phyloP scores from a whole-genome alignment of 2,888 invertebrate species.

The Drosophila siamana region DNA sequence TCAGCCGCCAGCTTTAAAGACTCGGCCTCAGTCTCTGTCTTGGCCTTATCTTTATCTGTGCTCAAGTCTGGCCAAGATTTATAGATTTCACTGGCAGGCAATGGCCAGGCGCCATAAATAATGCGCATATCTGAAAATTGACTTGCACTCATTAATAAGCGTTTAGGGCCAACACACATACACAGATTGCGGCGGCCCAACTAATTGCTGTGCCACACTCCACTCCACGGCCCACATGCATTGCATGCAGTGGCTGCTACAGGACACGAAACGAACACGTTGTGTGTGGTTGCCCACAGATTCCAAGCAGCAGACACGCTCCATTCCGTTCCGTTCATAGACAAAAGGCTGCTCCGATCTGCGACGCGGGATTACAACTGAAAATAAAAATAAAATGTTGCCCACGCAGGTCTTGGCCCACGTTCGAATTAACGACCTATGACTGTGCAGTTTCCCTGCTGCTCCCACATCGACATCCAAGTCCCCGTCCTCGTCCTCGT shows the following conservation, averaged over 20 bases:
- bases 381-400: slow-evolving; percentile 22
- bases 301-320: slow-evolving; percentile 10
- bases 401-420: slow-evolving; percentile 65
- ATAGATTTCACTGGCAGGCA: slow-evolving; percentile 53
- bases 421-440: slow-evolving; percentile 52
- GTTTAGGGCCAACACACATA: slow-evolving; percentile 60
- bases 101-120: slow-evolving; percentile 38
- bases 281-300: slow-evolving; percentile 36
- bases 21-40: neutral
- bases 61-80: slow-evolving; percentile 62
- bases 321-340: slow-evolving; percentile 4
- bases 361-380: slow-evolving; percentile 16
- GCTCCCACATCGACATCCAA: neutral
- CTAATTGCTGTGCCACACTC: slow-evolving; percentile 55
- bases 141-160: slow-evolving; percentile 70
- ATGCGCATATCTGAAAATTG: slow-evolving; percentile 53
- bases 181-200: slow-evolving; percentile 40
- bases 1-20: slow-evolving; percentile 7
- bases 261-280: slow-evolving; percentile 27
- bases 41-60: slow-evolving; percentile 50
- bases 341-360: slow-evolving; percentile 16
- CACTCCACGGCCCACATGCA: neutral
- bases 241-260: slow-evolving; percentile 15
- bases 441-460: slow-evolving; percentile 26
- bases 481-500: neutral